Evolutionary conservation across 2,797 vertebrate genomes (phyloP).

Genomic region (Hafferia zeledoni): DNA sequence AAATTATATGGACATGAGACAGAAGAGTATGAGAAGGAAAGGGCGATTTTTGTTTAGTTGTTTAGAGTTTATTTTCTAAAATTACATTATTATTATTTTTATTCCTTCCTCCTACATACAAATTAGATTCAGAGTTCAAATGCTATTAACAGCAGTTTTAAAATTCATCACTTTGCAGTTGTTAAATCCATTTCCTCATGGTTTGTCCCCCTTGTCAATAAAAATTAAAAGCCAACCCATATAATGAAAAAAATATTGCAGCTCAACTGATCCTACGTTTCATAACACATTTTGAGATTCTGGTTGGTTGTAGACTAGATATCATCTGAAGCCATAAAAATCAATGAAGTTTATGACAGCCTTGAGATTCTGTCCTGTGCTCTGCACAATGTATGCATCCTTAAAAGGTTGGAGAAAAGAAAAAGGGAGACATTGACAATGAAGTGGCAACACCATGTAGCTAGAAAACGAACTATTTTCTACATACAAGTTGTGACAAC

Average conservation of each 20-base stretch:
- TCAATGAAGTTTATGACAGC: neutral
- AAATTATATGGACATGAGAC: neutral
- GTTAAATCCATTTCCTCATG: constrained; percentile 27
- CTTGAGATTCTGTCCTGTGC: neutral
- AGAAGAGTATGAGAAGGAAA: neutral
- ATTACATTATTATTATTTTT: neutral
- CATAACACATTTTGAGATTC: neutral
- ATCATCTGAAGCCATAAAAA: neutral
- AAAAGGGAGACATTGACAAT: neutral
- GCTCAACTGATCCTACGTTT: neutral
- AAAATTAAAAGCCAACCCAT: neutral
- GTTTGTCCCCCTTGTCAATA: constrained; percentile 5
- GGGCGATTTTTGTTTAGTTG: neutral
- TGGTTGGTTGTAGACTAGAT: neutral
- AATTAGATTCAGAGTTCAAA: constrained; percentile 23
- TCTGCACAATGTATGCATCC: neutral
- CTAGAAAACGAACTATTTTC: neutral
- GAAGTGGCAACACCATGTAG: neutral
- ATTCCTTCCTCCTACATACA: neutral
- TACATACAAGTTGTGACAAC: neutral
- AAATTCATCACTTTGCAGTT: constrained; percentile 9
- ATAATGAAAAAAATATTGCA: neutral
- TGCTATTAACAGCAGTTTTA: neutral
- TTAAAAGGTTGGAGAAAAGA: neutral
- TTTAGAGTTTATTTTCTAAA: constrained; percentile 2